A percentile compares a stretch with the other conserved stretches of the same genome.
These are phyloP conservation scores for Metalampra italica DNA, from an alignment of 2,888 invertebrate species.

Conservation along the genomic window DNA sequence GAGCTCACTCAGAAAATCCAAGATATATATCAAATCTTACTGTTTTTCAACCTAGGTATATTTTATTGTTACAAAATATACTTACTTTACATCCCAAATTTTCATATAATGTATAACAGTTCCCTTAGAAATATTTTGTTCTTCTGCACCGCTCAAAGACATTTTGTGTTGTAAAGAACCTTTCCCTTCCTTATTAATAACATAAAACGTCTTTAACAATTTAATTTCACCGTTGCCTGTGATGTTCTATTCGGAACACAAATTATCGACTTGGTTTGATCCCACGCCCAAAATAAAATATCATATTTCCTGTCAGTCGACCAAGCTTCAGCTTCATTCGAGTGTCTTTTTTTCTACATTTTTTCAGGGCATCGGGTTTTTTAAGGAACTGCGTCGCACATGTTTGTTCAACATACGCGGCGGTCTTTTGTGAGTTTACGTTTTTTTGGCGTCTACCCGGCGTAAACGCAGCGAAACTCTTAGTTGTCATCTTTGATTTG, in stretches of 20 bases:
- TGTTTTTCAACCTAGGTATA: too few relatives aligned
- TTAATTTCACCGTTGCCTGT: slow-evolving; percentile 62
- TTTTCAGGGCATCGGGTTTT: slow-evolving; percentile 62
- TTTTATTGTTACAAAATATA: not conserved
- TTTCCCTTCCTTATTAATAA: slow-evolving; percentile 52
- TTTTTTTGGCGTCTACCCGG: slow-evolving; percentile 36
- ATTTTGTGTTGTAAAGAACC: slow-evolving; percentile 40
- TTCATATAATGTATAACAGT: slow-evolving; percentile 12
- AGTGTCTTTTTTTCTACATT: slow-evolving; percentile 62
- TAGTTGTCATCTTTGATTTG: slow-evolving; percentile 5
- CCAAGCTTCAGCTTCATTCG: slow-evolving; percentile 62
- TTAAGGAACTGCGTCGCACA: slow-evolving; percentile 72
- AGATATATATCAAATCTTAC: too few relatives aligned
- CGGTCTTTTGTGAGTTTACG: slow-evolving; percentile 40
- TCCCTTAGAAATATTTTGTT: slow-evolving; percentile 33
- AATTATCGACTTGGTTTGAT: slow-evolving; percentile 76
- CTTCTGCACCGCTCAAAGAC: slow-evolving; percentile 34
- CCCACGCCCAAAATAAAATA: slow-evolving; percentile 79
- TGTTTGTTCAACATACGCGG: slow-evolving; percentile 69
- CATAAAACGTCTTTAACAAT: slow-evolving; percentile 62
- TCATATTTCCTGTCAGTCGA: slow-evolving; percentile 76
- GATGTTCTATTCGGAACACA: slow-evolving; percentile 69
- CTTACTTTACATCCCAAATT: slow-evolving; percentile 2
- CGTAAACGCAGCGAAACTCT: slow-evolving; percentile 13
- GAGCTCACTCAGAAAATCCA: too few relatives aligned